Percentiles rank a stretch among this genome's conserved stretches.
phyloP scores from a whole-genome alignment of 2,797 vertebrate species.

The Lithobates pipiens region DNA sequence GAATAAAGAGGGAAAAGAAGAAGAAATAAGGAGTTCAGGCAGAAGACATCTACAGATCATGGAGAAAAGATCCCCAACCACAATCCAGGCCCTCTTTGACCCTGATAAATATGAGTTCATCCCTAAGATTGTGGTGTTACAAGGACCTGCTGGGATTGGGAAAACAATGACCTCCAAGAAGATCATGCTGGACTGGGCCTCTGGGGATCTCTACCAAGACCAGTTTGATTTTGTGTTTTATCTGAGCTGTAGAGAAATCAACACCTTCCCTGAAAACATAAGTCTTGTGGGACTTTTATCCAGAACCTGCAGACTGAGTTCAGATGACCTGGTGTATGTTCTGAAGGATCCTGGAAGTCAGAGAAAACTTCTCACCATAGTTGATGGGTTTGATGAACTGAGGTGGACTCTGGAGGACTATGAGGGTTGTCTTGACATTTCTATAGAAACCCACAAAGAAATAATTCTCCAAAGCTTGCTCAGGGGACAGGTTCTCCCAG shows the following conservation, averaged over 20 bases:
- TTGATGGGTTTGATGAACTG: conserved; percentile 66
- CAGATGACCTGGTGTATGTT: neutral
- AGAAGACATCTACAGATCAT: accelerated
- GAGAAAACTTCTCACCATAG: conserved; percentile 66
- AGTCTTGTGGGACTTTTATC: conserved; percentile 47
- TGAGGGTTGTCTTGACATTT: too few species aligned
- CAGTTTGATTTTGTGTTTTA: neutral
- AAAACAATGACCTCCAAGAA: conserved; percentile 62
- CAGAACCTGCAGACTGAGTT: neutral
- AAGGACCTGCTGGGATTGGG: conserved; percentile 63
- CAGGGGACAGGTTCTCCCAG: too few species aligned
- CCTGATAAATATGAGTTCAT: accelerated
- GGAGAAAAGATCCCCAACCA: accelerated
- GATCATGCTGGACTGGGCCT: conserved; percentile 64
- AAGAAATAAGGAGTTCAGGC: accelerated
- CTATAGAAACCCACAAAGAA: too few species aligned
- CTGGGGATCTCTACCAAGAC: neutral
- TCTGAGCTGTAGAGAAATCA: conserved; percentile 49
- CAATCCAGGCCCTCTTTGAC: neutral
- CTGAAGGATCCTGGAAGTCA: neutral
- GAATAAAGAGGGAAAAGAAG: accelerated
- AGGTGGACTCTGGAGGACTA: conserved; percentile 11
- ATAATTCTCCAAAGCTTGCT: too few species aligned
- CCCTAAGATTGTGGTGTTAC: neutral
- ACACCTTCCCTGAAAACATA: neutral